Base-by-base conservation (phyloP, 2,797 vertebrate genomes). In the Discoglossus pictus region DNA sequence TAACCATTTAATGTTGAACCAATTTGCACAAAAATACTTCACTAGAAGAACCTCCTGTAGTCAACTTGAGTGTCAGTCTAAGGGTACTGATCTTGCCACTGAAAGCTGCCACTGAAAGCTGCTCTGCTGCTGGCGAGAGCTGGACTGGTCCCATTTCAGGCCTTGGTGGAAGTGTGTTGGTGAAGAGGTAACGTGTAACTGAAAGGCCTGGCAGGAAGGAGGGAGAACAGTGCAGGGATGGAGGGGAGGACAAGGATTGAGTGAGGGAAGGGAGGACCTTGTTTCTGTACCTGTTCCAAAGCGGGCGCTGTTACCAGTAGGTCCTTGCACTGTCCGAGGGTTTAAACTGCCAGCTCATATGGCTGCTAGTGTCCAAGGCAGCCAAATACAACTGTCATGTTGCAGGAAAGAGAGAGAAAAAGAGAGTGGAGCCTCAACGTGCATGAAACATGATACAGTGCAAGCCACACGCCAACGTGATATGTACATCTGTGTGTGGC, bases 271-370 rank as follows among this genome's bases (percentile, higher is more conserved):
- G 82, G 52, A 82, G 84, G 76, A 85, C 86, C 79, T 84, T 73
- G 80, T 86, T 88, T 88, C 84, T 90, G 94, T 98, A 98, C 95
- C 95, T 98, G 93, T 93, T 91, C 78, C 90, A 81, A 89, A 90
- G 91, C 84, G 87, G 93, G 88, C 74, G 91, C 83, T 83, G 91
- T 92, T 95, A 97, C 92, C 94, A 95, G 91, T 91, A 94, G 70
- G 90, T 95, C 88, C 93, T 90, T 79, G 92, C 91, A 87, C 90
- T 94, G 91, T 91, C 93, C 91, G 89, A 92, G 84, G 94, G 94
- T 91, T 96, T 97, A 95, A 97, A 91, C 89, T 93, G 94, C 94
- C 96, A 97, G 90, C 91, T 93, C 82, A 90, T 87, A 85, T 87
- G 93, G 88, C 93, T 92, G 90, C 90, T 92, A 96, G 88, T 93